Evolutionary conservation across 2,888 invertebrate species (phyloP), one percentile per base, ranked within the genome.

Genomic region (Dinocampus coccinellae): DNA sequence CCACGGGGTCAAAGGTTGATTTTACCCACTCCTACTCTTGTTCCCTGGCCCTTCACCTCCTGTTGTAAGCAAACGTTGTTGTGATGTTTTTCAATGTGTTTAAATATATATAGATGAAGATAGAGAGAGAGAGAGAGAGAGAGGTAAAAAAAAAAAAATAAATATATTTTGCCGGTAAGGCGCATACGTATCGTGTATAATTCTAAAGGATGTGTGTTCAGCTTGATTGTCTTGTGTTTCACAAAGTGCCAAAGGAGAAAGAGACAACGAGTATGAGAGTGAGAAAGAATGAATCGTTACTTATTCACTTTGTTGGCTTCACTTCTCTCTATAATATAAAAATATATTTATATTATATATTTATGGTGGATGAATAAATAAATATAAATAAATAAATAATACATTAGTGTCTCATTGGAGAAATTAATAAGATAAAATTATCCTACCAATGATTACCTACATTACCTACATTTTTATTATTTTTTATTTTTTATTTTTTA

Each of bases 1-100:
- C 84, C 83, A 83, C 82, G 80, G 80, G 85, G 85, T 86, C 85
- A 84, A 77, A 82, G 86, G 86, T 85, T 84, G 84, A 80, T 84
- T 84, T 85, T 85, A 86, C 84, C 85, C 85, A 85, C 85, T 84
- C 82, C 81, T 79, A 70, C 74, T 70, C 64, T 70, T 7, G 22
- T 33, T 34, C 13, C 64, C 71, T 76, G 75, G 76, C 78, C 76
- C 78, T 75, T 76, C 76, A 76, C 77, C 76, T 73, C 66, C 70
- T 58, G 33, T 52, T 39, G 65, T n/a, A 39, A 63, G 69, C 69
- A 70, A 65, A 73, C 16, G 66, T 60, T 53, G n/a, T n/a, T n/a
- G n/a, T n/a, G 36, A 53, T 22, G 67, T 20, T 36, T 47, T 47
- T 47, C 47, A 47, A 60, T 58, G 39, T 53, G 29, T 39, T n/a